Conservation (phyloP, 2,113 vertebrate genomes). For the Probosciger aterrimus region DNA sequence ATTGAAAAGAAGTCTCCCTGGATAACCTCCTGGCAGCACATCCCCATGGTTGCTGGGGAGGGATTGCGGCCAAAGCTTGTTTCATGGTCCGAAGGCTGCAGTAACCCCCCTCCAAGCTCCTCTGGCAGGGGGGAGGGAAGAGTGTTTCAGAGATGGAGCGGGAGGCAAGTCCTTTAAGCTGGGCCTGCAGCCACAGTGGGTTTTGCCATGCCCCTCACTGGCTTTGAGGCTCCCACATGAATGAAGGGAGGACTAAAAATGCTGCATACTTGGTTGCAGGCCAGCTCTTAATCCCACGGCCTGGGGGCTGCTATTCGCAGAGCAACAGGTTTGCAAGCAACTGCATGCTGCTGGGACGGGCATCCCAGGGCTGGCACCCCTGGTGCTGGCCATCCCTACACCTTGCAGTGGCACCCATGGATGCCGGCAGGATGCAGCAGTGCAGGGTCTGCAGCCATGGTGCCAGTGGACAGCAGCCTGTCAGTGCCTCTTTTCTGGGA, state of each 20-base stretch:
- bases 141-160: neutral
- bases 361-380: neutral
- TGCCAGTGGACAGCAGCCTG: slow-evolving; percentile 7
- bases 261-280: slow-evolving; percentile 36
- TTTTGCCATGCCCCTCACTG: neutral
- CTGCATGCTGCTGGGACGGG: neutral
- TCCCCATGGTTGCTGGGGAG: neutral
- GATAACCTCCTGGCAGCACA: slow-evolving; percentile 38
- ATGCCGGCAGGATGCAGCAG: accelerated
- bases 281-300: slow-evolving; percentile 27
- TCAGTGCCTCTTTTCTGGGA: neutral
- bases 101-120: neutral
- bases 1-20: slow-evolving; percentile 14
- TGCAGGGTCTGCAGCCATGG: neutral
- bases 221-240: neutral
- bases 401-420: neutral
- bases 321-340: slow-evolving; percentile 55
- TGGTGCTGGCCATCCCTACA: neutral
- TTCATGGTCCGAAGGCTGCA: slow-evolving; percentile 12
- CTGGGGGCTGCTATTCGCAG: slow-evolving; percentile 29
- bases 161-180: neutral
- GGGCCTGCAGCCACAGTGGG: neutral
- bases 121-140: neutral
- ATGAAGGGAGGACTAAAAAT: slow-evolving; percentile 2
- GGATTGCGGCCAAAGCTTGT: slow-evolving; percentile 2